Base-by-base conservation (phyloP, 2,797 vertebrate genomes). In the Hyperoplus lanceolatus region DNA sequence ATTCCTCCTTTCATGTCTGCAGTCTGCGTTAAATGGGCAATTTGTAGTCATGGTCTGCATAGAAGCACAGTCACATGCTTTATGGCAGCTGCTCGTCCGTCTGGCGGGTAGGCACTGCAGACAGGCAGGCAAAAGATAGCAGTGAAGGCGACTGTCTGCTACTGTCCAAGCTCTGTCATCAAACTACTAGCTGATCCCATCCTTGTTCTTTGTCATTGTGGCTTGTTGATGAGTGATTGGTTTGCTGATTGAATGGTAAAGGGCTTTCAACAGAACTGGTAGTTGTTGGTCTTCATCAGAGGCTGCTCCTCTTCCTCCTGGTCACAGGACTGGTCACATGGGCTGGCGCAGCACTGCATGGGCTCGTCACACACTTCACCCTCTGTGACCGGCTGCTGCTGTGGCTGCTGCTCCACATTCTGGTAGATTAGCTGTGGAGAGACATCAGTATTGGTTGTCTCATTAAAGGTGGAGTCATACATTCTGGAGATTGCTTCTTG, bases 201-300 rank as follows among this genome's bases (percentile, higher is more conserved):
- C 68, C 70, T 50, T 80, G 18, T 50, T 21, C 21, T 21, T 21
- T 21, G 21, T 21, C 21, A 21, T 21, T 36, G 64, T 53, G 50
- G 63, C 46, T 71, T 62, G 53, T 41, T 59, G 62, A 66, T 39
- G 56, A 48, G 45, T 45, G 56, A 71, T 48, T 57, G 64, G 50
- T 86, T 42, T 14, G 14, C 5, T 16, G 4, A 10, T 41, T 56
- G 54, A 38, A 21, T 16, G 8, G 14, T 6, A 5, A 12, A 2
- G 14, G n/a, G 16, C 11, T 21, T 58, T 93, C 94, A 99, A 88
- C 97, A 97, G 91, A 99, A 98, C 96, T 99, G 97, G 61, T 99
- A 99, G 94, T 97, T 98, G 92, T 99, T 99, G 87, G 97, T 94
- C 84, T 97, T 98, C 92, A 97, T 95, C 86, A 98, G 95, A 11